Percentiles rank a stretch among this genome's conserved stretches.
Evolutionary conservation across 2,113 vertebrate genomes (phyloP).

Genomic region (Natator depressus): DNA sequence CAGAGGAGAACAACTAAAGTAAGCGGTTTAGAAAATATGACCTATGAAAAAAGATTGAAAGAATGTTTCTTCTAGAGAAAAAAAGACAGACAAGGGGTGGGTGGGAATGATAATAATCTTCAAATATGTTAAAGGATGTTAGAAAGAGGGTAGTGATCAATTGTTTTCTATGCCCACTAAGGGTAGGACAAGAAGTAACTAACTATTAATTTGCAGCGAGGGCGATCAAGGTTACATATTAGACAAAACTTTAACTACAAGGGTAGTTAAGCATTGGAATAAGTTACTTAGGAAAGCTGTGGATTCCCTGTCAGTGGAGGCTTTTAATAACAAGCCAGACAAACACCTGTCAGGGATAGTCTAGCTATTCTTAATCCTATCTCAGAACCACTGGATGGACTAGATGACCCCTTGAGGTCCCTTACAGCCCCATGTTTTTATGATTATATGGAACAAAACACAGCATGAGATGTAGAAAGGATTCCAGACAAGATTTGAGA

Average conservation of each 20-base stretch:
- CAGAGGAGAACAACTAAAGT: neutral
- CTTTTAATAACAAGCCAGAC: neutral
- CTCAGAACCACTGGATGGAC: neutral
- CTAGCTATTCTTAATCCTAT: neutral
- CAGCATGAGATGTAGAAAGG: neutral
- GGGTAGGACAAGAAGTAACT: neutral
- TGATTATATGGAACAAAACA: neutral
- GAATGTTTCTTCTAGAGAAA: neutral
- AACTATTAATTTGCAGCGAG: neutral
- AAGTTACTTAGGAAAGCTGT: neutral
- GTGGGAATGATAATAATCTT: neutral
- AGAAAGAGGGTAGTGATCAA: neutral
- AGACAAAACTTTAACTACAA: neutral
- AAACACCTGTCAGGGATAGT: neutral
- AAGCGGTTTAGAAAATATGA: neutral
- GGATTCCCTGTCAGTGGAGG: neutral
- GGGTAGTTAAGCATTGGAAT: too few relatives aligned
- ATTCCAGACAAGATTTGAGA: slow-evolving; percentile 2
- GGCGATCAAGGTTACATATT: neutral
- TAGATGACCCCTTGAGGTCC: neutral
- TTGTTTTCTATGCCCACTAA: neutral
- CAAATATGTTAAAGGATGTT: neutral
- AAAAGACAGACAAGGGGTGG: neutral
- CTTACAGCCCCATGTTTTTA: neutral
- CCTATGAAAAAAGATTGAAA: neutral